Conservation (phyloP, 1,140 invertebrate genomes). For the Capitella teleta region DNA sequence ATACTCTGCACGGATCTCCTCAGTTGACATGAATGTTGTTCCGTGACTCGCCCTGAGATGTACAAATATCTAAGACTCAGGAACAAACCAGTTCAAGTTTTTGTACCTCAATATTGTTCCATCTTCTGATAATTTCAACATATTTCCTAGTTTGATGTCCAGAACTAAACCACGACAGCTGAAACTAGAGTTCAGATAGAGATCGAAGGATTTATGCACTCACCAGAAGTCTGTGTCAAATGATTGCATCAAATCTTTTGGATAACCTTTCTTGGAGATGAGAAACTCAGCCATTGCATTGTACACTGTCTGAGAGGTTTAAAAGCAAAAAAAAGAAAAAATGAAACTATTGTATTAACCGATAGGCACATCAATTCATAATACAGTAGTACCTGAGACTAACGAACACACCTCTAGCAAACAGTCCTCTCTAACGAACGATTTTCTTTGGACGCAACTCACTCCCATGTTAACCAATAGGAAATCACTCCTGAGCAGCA, state of each 20-base stretch:
- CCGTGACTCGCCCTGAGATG: slow-evolving; percentile 54
- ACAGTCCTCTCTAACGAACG: too few species aligned
- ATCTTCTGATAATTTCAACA: slow-evolving; percentile 52
- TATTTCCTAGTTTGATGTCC: slow-evolving; percentile 61
- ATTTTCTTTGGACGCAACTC: too few species aligned
- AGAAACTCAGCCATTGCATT: neutral
- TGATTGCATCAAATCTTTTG: neutral
- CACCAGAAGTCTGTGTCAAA: slow-evolving; percentile 3
- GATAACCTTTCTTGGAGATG: neutral
- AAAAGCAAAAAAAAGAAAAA: too few species aligned
- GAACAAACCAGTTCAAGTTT: neutral
- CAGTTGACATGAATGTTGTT: slow-evolving; percentile 47
- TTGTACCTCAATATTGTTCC: slow-evolving; percentile 50
- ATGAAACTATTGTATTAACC: too few species aligned
- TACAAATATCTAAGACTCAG: neutral
- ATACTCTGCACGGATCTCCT: slow-evolving; percentile 54
- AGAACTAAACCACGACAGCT: slow-evolving; percentile 57
- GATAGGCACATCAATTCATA: too few species aligned
- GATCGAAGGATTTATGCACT: neutral
- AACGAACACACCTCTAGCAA: too few species aligned
- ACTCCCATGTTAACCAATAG: too few species aligned
- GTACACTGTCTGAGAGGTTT: too few species aligned
- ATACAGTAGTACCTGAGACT: too few species aligned
- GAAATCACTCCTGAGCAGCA: too few species aligned
- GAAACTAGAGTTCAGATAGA: neutral